Conservation (phyloP, 37 sponge, comb jelly and placozoan species). For the Chondrilla cf. caribensis region DNA sequence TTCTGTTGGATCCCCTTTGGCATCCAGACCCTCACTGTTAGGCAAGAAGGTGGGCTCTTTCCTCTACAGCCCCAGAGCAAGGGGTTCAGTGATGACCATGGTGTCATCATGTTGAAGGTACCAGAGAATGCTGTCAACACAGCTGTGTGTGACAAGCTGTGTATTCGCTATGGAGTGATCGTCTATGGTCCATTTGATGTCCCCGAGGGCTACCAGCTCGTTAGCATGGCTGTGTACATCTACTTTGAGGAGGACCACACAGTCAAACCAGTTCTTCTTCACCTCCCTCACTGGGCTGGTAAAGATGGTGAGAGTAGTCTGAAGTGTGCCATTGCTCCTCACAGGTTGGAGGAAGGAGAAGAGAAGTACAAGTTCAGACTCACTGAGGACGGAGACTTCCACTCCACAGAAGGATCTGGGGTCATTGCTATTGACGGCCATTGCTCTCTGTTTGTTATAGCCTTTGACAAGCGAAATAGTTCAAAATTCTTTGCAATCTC, state of each 20-base stretch:
- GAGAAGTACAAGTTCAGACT: constrained; percentile 1
- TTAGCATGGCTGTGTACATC: not conserved
- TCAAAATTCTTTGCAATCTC: too few species aligned
- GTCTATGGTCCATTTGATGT: not conserved
- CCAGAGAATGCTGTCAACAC: not conserved
- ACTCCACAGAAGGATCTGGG: too few species aligned
- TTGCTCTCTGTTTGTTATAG: too few species aligned
- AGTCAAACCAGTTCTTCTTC: not conserved
- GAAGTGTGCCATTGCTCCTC: not conserved
- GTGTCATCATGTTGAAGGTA: not conserved
- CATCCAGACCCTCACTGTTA: not conserved
- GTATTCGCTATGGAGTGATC: not conserved
- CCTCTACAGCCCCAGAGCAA: not conserved
- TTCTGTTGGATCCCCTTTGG: constrained; percentile 4
- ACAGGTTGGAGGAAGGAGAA: constrained; percentile 4
- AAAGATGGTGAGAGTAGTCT: not conserved
- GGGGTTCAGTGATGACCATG: not conserved
- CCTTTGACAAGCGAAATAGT: too few species aligned
- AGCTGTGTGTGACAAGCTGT: not conserved
- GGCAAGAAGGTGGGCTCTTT: not conserved
- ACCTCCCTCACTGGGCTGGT: not conserved
- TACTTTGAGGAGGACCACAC: not conserved
- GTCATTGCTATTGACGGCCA: too few species aligned
- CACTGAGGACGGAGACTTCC: constrained; percentile 5
- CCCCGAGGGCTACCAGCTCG: not conserved